Base-by-base conservation (phyloP, 2,797 vertebrate species). In the Eptatretus atami region DNA sequence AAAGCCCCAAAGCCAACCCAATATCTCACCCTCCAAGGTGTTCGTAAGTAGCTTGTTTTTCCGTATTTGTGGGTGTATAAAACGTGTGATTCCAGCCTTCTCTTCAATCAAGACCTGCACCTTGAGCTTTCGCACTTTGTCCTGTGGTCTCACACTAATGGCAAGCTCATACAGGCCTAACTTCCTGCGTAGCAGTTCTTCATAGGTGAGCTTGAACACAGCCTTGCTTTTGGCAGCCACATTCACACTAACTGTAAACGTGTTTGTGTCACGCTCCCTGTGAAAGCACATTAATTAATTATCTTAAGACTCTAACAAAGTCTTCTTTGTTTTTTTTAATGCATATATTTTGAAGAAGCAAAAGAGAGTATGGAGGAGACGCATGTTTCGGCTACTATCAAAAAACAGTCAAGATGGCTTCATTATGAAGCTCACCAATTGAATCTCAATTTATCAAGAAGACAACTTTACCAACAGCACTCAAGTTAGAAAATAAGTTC, bases 201-300 rank as follows among this genome's bases (percentile, higher is more conserved):
- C 80, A 1, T 80, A 84, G 64, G 73, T 67, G 65, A 83, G 67
- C 3, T 70, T 71, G 69, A 85, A 86, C 65, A 72, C 75, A 64
- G 78, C 69, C 2, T 70, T 72, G 15, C 72, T 69, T 13, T 78
- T 76, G 2, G 77, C 70, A 9, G 77, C 78, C 6, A 83, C 77
- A 2, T 72, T 82, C 57, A 80, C 76, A 0, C 77, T 80, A 52
- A 86, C 80, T 1, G 74, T 73, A 64, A 86, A 84, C 72, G 77
- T 82, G 69, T 86, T 80, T 0, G 73, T 77, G 71, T 87, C 79
- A 64, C 75, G 68, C 66, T 82, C 78, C 69, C 79, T 84, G 67
- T 9, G 52, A 13, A 12, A 24, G 15, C 3, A 14, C 53, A 15
- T 19, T n/a, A 11, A 10, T 6, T 52, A 8, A 52, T 52, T 31